Evolutionary conservation across 2,888 invertebrate genomes (phyloP).

Genomic region (Ischnus inquisitorius): DNA sequence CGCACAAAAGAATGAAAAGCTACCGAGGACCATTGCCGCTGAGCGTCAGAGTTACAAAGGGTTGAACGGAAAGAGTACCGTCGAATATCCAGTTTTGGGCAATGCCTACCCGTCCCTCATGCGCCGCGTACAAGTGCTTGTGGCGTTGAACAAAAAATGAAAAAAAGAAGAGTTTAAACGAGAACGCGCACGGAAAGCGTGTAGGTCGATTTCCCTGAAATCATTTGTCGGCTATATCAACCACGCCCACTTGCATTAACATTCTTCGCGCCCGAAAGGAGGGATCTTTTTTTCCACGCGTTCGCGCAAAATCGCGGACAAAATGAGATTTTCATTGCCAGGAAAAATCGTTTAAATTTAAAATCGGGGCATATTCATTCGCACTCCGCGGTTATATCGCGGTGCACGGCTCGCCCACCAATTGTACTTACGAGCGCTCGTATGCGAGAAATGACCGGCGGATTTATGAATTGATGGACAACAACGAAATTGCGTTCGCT

Average conservation of each 20-base stretch:
- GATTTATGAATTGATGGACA: slow-evolving; percentile 42
- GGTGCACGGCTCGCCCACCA: not conserved
- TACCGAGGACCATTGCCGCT: slow-evolving; percentile 45
- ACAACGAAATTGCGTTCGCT: slow-evolving; percentile 26
- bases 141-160: slow-evolving; percentile 72
- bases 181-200: slow-evolving; percentile 18
- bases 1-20: slow-evolving; percentile 78
- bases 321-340: slow-evolving; percentile 66
- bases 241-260: slow-evolving; percentile 29
- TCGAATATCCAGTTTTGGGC: slow-evolving; percentile 75
- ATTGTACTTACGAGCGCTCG: slow-evolving; percentile 7
- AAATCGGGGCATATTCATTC: slow-evolving; percentile 48
- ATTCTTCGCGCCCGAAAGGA: slow-evolving; percentile 43
- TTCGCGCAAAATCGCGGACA: slow-evolving; percentile 50
- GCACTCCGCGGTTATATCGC: slow-evolving; percentile 30
- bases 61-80: slow-evolving; percentile 76
- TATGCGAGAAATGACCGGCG: slow-evolving; percentile 45
- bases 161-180: slow-evolving; percentile 13
- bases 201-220: slow-evolving; percentile 62
- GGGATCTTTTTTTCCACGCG: slow-evolving; percentile 8
- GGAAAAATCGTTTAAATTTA: slow-evolving; percentile 70
- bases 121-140: slow-evolving; percentile 31
- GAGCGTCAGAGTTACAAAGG: slow-evolving; percentile 78
- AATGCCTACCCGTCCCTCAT: slow-evolving; percentile 15
- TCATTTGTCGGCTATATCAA: slow-evolving; percentile 56